A percentile compares a stretch with the other conserved stretches of the same genome.
Evolutionary conservation across 2,113 vertebrate species (phyloP).

Genomic region (Colius striatus): DNA sequence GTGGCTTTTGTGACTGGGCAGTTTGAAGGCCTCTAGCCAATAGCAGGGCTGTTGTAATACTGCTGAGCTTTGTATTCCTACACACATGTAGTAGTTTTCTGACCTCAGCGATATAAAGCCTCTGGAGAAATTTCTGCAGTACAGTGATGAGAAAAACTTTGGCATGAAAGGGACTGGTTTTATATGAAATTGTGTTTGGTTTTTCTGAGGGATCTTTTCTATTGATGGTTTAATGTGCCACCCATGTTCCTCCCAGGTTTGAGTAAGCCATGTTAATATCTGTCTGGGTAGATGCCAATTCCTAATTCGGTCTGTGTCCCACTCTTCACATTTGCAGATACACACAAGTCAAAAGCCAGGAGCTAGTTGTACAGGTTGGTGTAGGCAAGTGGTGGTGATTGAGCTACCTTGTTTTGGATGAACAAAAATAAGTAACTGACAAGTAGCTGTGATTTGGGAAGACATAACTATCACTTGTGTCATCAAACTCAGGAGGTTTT

Average conservation of each 20-base stretch:
- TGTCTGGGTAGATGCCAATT: background rate
- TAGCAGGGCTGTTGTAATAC: background rate
- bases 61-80: background rate
- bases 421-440: background rate
- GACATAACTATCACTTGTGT: background rate
- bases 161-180: background rate
- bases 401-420: background rate
- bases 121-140: background rate
- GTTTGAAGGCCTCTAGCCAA: background rate
- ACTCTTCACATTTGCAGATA: background rate
- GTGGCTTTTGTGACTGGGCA: fast-evolving
- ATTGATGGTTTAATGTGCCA: background rate
- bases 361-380: background rate
- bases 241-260: background rate
- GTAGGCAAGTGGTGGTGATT: background rate
- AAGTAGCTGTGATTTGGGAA: background rate
- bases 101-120: too few species aligned
- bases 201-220: background rate
- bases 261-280: background rate
- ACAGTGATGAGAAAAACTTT: background rate
- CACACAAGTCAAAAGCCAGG: background rate
- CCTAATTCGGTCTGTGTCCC: background rate
- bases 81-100: background rate
- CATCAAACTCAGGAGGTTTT: background rate
- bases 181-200: background rate